A percentile compares a stretch with the other conserved stretches of the same genome.
Conservation (phyloP, 2,113 vertebrate species). For the Dendropsophus ebraccatus region DNA sequence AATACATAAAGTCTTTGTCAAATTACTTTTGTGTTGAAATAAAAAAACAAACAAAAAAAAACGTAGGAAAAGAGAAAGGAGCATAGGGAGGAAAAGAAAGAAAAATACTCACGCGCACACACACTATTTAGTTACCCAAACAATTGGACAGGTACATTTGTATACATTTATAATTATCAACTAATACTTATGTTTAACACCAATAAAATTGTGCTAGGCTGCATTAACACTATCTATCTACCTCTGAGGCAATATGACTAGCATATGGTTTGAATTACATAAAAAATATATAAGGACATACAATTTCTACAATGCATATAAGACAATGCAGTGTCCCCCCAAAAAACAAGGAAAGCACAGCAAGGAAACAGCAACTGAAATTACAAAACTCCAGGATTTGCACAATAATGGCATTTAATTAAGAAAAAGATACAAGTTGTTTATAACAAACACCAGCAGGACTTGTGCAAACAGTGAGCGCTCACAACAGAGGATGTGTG, state of each 20-base stretch:
- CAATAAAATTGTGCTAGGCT: neutral
- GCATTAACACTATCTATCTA: neutral
- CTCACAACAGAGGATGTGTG: constrained; percentile 67
- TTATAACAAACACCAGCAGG: constrained; percentile 79
- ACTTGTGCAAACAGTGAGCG: constrained; percentile 71
- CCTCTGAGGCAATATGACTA: neutral
- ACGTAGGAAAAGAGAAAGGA: too few species aligned
- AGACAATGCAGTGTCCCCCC: neutral
- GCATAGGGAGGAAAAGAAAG: neutral
- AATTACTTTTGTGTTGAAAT: neutral
- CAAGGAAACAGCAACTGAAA: constrained; percentile 65
- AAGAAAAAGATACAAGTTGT: constrained; percentile 76
- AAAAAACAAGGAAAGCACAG: constrained; percentile 58
- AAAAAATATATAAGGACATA: constrained; percentile 26
- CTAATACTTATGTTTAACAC: neutral
- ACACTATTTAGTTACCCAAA: neutral
- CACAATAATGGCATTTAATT: constrained; percentile 77
- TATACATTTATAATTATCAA: neutral
- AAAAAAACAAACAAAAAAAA: too few species aligned
- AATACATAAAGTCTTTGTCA: too few species aligned
- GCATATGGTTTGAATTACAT: constrained; percentile 4
- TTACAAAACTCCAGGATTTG: constrained; percentile 73
- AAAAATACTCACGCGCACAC: neutral
- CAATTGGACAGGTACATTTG: neutral
- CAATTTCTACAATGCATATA: neutral